A percentile compares a stretch with the other conserved stretches of the same genome.
These are phyloP conservation scores for Ruditapes philippinarum DNA, from an alignment of 1,140 invertebrate genomes.

Conservation along the genomic window DNA sequence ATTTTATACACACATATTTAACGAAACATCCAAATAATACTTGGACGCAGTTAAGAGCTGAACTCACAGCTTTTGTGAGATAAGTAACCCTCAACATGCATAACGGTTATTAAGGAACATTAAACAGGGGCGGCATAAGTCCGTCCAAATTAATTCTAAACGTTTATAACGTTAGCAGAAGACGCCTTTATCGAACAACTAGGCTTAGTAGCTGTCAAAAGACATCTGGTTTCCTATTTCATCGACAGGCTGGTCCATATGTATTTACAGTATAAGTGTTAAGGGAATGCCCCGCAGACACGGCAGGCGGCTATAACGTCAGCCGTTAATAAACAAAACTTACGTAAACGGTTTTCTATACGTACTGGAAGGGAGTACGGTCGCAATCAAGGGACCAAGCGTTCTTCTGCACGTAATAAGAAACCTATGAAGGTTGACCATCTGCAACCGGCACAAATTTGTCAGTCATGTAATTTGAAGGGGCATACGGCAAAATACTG, in stretches of 20 bases:
- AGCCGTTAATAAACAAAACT: too few species aligned
- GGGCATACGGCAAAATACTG: conserved; percentile 14
- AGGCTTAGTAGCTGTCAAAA: background rate
- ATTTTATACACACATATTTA: conserved; percentile 23
- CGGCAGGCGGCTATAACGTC: too few species aligned
- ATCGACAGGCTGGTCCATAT: too few species aligned
- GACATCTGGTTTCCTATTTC: too few species aligned
- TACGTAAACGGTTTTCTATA: too few species aligned
- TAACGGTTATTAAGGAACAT: background rate
- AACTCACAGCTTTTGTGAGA: background rate
- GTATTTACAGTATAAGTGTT: too few species aligned
- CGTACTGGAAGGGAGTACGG: too few species aligned
- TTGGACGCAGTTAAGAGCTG: conserved; percentile 13
- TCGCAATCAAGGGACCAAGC: background rate
- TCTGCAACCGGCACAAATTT: background rate
- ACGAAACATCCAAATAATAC: background rate
- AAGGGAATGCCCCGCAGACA: too few species aligned
- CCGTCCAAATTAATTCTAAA: background rate
- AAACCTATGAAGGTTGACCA: conserved; percentile 44
- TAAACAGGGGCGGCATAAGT: background rate
- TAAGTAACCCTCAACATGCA: conserved; percentile 43
- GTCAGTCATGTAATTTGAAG: background rate
- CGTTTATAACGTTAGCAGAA: background rate
- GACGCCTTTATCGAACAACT: background rate
- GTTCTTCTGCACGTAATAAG: too few species aligned